Evolutionary conservation across 2,888 invertebrate genomes (phyloP).

Genomic region (Cylloceria caligata): DNA sequence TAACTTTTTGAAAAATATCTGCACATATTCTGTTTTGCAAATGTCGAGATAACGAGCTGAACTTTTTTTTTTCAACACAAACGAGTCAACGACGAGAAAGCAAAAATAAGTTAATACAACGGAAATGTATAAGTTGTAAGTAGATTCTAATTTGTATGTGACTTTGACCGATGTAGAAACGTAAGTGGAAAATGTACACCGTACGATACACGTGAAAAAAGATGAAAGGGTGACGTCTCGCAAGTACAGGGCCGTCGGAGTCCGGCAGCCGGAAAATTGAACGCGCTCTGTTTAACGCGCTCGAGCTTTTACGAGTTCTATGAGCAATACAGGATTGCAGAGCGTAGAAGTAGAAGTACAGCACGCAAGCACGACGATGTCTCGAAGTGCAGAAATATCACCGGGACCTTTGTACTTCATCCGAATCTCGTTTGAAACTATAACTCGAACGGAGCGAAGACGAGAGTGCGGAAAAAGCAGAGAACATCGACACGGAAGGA

Average conservation of each 20-base stretch:
- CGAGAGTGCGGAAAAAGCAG: slow-evolving; percentile 1
- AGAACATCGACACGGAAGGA: slow-evolving; percentile 17
- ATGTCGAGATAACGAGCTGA: too few species aligned
- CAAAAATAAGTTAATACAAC: too few species aligned
- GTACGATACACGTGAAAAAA: not conserved
- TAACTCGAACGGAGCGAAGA: slow-evolving; percentile 10
- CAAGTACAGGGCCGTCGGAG: slow-evolving; percentile 1
- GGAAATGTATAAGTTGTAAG: not conserved
- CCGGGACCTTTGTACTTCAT: slow-evolving; percentile 28
- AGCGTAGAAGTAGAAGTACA: not conserved
- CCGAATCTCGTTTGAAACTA: slow-evolving; percentile 44
- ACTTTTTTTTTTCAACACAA: too few species aligned
- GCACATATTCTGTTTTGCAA: too few species aligned
- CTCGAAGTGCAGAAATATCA: slow-evolving; percentile 9
- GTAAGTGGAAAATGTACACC: not conserved
- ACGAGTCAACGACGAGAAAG: too few species aligned
- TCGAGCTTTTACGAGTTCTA: slow-evolving; percentile 29
- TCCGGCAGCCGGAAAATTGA: slow-evolving; percentile 52
- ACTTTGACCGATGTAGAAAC: not conserved
- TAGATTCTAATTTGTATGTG: not conserved
- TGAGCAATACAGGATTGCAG: not conserved
- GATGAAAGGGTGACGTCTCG: not conserved
- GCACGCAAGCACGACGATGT: slow-evolving; percentile 9
- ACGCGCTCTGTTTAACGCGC: slow-evolving; percentile 35
- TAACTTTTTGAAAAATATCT: too few species aligned